Evolutionary conservation across 2,797 vertebrate species (phyloP).

Genomic region (Halcyon badia): DNA sequence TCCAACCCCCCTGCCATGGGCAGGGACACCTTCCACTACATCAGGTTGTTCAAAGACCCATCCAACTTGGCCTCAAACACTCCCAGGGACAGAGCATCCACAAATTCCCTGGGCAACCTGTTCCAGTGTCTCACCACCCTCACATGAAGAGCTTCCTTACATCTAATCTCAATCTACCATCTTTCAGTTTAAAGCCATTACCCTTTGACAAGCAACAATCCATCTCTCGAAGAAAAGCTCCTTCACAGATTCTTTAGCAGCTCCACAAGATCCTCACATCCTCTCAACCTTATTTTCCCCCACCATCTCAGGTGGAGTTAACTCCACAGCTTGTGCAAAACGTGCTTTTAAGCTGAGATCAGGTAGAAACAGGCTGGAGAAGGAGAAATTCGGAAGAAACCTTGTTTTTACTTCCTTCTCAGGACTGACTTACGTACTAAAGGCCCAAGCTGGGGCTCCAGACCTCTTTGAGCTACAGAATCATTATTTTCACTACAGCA

Average conservation of each 20-base stretch:
- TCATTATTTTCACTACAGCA: neutral
- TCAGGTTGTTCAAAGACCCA: neutral
- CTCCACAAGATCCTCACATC: neutral
- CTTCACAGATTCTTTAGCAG: neutral
- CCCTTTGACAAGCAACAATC: neutral
- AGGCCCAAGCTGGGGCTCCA: neutral
- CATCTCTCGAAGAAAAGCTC: neutral
- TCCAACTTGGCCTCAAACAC: neutral
- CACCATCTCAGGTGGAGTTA: no score
- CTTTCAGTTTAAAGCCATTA: neutral
- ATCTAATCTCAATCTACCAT: neutral
- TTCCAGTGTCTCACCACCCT: neutral
- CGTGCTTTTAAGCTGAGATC: neutral
- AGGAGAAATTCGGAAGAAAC: neutral
- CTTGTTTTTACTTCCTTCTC: neutral
- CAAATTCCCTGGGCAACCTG: neutral
- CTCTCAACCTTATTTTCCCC: neutral
- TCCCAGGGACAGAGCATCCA: neutral
- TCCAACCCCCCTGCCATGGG: neutral
- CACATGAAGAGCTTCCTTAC: neutral
- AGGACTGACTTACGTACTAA: neutral
- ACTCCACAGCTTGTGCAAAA: neutral
- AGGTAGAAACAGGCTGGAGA: neutral
- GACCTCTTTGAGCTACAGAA: neutral
- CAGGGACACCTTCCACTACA: neutral